phyloP scores from a whole-genome alignment of 2,888 invertebrate species.

The Panzeria rudis region DNA sequence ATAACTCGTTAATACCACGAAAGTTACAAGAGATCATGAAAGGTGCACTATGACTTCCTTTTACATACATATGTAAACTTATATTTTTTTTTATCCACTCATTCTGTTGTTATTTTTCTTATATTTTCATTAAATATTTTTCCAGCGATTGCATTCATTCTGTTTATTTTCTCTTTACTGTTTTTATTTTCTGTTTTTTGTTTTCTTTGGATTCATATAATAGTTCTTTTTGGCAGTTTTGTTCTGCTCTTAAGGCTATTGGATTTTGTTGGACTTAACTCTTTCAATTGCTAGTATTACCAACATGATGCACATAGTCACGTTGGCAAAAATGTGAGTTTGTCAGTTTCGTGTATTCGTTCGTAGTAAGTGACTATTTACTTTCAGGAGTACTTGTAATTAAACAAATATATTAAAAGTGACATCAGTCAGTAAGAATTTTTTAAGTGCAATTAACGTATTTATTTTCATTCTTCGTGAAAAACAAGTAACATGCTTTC shows the following conservation, averaged over 20 bases:
- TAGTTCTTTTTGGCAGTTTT: conserved; percentile 28
- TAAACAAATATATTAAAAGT: conserved; percentile 50
- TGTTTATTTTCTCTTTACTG: conserved; percentile 11
- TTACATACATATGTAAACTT: no score
- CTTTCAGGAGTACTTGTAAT: conserved; percentile 23
- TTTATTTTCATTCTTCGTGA: background rate
- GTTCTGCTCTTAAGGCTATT: conserved; percentile 54
- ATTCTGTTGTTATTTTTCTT: conserved; percentile 25
- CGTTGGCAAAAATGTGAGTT: conserved; percentile 16
- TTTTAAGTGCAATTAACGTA: conserved; percentile 5
- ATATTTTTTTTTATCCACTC: no score
- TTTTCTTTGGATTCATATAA: conserved; percentile 24
- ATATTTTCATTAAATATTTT: conserved; percentile 46
- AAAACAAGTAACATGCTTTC: background rate
- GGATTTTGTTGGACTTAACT: conserved; percentile 53
- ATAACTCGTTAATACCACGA: no score
- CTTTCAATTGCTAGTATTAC: conserved; percentile 55
- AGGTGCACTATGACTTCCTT: no score
- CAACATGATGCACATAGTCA: conserved; percentile 21
- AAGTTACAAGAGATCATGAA: no score
- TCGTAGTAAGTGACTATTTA: background rate
- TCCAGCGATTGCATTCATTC: conserved; percentile 22
- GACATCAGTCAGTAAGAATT: conserved; percentile 8
- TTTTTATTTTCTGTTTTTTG: no score
- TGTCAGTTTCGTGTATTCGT: background rate